Evolutionary conservation across 2,888 invertebrate species (phyloP).

Genomic region (Bombylius major): DNA sequence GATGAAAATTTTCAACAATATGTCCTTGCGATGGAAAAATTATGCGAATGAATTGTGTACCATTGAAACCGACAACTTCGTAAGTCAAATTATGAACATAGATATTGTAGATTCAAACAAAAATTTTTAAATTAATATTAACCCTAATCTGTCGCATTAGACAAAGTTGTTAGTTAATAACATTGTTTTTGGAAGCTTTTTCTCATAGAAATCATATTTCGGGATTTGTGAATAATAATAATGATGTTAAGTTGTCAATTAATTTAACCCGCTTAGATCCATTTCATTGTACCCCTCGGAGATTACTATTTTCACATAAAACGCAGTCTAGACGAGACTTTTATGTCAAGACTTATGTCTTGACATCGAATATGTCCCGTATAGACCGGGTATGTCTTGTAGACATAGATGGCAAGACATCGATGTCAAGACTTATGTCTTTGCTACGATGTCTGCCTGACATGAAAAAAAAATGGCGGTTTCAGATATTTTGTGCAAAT

Average conservation of each 20-base stretch:
- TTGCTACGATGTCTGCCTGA: no score
- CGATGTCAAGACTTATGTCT: no score
- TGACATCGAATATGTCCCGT: no score
- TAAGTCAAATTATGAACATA: not conserved
- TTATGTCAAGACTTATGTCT: no score
- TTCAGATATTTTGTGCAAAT: no score
- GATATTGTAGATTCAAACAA: not conserved
- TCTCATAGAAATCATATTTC: not conserved
- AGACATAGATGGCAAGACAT: no score
- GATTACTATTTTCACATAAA: not conserved
- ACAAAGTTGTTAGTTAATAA: not conserved
- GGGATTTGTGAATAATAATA: not conserved
- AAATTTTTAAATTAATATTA: not conserved
- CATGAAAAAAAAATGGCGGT: no score
- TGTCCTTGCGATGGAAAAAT: no score
- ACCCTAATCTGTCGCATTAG: not conserved
- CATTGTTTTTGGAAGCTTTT: not conserved
- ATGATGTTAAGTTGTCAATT: not conserved
- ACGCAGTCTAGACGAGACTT: no score
- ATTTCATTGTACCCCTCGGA: not conserved
- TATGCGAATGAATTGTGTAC: not conserved
- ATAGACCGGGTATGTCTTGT: no score
- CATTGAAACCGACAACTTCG: not conserved
- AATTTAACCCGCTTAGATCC: not conserved
- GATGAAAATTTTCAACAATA: no score